These are phyloP conservation scores for Thalpophila matura DNA, from an alignment of 2,888 invertebrate species.

Conservation along the genomic window DNA sequence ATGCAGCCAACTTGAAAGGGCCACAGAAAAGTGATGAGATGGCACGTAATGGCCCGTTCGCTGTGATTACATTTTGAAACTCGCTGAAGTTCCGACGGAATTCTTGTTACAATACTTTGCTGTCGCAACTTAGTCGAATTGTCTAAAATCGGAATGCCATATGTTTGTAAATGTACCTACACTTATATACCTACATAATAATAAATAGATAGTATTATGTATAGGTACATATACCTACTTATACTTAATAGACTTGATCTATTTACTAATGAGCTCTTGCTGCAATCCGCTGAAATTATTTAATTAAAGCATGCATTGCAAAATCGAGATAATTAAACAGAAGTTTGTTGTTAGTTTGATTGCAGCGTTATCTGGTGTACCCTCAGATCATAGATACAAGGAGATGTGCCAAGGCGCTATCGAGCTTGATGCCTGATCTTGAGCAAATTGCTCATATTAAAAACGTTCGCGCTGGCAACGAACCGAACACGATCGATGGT, in stretches of 20 bases:
- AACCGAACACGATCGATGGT: too few species aligned
- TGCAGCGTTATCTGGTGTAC: neutral
- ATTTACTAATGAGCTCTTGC: neutral
- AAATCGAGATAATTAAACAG: neutral
- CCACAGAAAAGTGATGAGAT: slow-evolving; percentile 54
- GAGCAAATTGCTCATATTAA: too few species aligned
- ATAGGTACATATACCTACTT: too few species aligned
- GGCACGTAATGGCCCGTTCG: slow-evolving; percentile 45
- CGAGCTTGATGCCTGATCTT: too few species aligned
- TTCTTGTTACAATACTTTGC: neutral
- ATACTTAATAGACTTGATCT: neutral
- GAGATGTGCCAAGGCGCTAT: too few species aligned
- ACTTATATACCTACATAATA: too few species aligned
- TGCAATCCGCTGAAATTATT: neutral
- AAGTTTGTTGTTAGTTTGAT: neutral
- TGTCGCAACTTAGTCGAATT: neutral
- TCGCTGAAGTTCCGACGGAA: slow-evolving; percentile 1
- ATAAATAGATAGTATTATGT: too few species aligned
- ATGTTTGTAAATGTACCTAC: too few species aligned
- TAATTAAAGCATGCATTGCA: slow-evolving; percentile 1
- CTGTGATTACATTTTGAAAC: slow-evolving; percentile 42
- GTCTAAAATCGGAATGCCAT: neutral
- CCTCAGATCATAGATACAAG: too few species aligned
- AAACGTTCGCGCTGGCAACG: too few species aligned
- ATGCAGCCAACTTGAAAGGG: slow-evolving; percentile 47